Evolutionary conservation across 2,888 invertebrate genomes (phyloP).

Genomic region (Seladonia tumulorum): DNA sequence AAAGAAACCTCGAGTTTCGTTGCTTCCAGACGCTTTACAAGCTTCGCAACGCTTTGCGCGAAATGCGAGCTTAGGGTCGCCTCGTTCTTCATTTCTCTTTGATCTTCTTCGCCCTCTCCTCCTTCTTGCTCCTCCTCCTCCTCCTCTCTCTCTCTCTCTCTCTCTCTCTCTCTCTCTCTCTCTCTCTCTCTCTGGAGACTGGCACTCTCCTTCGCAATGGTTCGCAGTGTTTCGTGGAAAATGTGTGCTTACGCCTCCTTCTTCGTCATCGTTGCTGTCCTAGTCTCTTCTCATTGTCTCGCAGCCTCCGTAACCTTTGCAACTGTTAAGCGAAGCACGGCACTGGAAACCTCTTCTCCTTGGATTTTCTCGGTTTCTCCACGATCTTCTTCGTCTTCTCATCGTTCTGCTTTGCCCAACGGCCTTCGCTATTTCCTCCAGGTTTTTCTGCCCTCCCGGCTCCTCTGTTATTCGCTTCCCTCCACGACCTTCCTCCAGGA

Average conservation of each 20-base stretch:
- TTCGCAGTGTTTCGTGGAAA: no score
- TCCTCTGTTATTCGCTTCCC: neutral
- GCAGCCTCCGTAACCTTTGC: no score
- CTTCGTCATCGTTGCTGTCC: no score
- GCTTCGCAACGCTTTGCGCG: neutral
- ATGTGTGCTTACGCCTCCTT: no score
- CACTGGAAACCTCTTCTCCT: neutral
- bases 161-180: no score
- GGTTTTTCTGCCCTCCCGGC: neutral
- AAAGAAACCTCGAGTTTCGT: conserved; percentile 42
- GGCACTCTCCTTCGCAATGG: no score
- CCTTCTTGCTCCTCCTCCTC: neutral
- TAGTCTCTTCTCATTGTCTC: no score
- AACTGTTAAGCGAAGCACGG: no score
- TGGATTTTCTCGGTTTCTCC: neutral
- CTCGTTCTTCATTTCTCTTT: neutral
- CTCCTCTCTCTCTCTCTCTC: no score
- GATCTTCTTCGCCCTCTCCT: neutral
- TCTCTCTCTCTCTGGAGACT: no score
- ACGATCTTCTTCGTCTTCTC: neutral
- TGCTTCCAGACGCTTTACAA: neutral
- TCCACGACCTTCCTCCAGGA: conserved; percentile 16
- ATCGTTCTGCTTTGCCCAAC: neutral
- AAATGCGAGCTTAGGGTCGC: conserved; percentile 11
- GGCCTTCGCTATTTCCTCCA: neutral